phyloP scores from a whole-genome alignment of 2,113 vertebrate genomes.

The Microtus oregoni region DNA sequence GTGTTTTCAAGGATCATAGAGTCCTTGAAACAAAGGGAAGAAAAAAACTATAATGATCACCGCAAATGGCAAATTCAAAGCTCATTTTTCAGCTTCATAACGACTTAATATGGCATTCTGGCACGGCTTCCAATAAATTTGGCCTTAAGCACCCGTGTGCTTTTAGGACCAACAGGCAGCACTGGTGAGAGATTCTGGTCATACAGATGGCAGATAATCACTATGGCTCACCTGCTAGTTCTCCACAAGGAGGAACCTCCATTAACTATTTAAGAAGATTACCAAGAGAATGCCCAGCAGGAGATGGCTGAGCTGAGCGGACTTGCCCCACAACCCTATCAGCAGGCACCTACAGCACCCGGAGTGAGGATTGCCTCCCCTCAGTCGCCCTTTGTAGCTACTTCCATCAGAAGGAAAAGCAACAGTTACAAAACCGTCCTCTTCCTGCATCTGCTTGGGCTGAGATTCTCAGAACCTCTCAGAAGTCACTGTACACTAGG shows the following conservation, averaged over 20 bases:
- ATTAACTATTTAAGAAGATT: conserved; percentile 71
- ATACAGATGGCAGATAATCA: conserved; percentile 40
- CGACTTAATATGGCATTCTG: background rate
- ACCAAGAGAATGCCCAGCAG: conserved; percentile 44
- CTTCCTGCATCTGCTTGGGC: background rate
- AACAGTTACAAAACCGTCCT: conserved; percentile 30
- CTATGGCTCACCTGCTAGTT: background rate
- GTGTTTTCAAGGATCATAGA: background rate
- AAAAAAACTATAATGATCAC: background rate
- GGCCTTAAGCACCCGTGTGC: background rate
- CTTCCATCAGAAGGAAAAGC: conserved; percentile 30
- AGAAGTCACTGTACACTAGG: background rate
- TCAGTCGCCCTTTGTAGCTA: conserved; percentile 17
- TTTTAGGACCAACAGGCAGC: conserved; percentile 45
- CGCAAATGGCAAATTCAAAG: conserved; percentile 20
- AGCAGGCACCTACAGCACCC: conserved; percentile 52
- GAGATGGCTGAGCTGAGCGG: conserved; percentile 50
- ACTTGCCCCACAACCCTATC: conserved; percentile 40
- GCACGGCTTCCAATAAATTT: conserved; percentile 42
- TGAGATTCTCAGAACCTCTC: background rate
- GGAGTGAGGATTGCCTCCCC: conserved; percentile 10
- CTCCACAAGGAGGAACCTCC: conserved; percentile 29
- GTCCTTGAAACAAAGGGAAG: background rate
- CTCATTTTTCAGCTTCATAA: background rate
- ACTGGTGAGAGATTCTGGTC: background rate